These are phyloP conservation scores for Athetis lepigone DNA, from an alignment of 2,888 invertebrate genomes.

Conservation along the genomic window DNA sequence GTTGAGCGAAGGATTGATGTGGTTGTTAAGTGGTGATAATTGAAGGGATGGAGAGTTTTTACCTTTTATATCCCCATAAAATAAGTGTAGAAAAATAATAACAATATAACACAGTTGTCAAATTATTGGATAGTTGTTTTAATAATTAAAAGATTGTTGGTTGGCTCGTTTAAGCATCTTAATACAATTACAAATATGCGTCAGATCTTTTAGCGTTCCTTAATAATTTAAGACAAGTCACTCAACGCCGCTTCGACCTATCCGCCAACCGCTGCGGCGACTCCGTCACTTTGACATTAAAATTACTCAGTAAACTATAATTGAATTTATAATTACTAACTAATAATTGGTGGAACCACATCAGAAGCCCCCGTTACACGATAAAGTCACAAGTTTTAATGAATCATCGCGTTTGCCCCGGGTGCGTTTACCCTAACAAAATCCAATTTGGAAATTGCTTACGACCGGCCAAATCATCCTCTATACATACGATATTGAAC, in stretches of 20 bases:
- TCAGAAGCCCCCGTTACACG: conserved; percentile 48
- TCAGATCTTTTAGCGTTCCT: background rate
- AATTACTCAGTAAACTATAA: conserved; percentile 54
- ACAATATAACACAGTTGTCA: too few species aligned
- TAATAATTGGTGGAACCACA: conserved; percentile 55
- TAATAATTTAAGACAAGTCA: background rate
- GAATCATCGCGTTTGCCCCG: conserved; percentile 66
- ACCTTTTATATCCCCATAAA: too few species aligned
- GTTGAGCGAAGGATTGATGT: too few species aligned
- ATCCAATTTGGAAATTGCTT: conserved; percentile 83
- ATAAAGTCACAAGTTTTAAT: conserved; percentile 71
- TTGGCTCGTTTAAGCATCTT: too few species aligned
- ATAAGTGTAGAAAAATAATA: too few species aligned
- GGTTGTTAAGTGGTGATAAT: too few species aligned
- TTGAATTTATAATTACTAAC: conserved; percentile 59
- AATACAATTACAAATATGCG: too few species aligned
- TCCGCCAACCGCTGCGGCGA: conserved; percentile 3
- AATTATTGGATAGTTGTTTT: too few species aligned
- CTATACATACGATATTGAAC: conserved; percentile 62
- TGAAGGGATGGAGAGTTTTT: too few species aligned
- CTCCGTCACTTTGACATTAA: conserved; percentile 30
- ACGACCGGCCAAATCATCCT: conserved; percentile 76
- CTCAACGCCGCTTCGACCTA: conserved; percentile 8
- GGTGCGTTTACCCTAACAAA: conserved; percentile 67
- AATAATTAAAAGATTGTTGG: too few species aligned